These are phyloP conservation scores for Amblyjoppa proteus DNA, from an alignment of 2,888 invertebrate species.

Conservation along the genomic window DNA sequence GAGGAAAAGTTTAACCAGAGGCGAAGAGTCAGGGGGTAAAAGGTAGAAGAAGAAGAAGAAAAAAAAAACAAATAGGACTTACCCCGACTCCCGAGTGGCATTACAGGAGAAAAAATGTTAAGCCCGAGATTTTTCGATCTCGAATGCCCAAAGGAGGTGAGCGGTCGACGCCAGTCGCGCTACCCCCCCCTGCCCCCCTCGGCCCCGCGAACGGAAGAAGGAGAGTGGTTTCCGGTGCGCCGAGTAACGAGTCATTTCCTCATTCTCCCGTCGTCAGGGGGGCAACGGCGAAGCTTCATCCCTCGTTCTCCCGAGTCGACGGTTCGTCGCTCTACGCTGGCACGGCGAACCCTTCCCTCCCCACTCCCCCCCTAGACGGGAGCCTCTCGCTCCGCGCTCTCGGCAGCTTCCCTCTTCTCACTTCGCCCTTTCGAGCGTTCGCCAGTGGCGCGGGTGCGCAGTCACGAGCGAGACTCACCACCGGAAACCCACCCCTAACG, in stretches of 20 bases:
- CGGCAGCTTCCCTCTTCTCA: constrained; percentile 21
- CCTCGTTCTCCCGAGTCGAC: constrained; percentile 42
- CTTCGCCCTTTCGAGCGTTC: constrained; percentile 59
- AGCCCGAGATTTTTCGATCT: constrained; percentile 63
- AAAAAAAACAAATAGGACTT: constrained; percentile 21
- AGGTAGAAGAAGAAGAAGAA: too few species aligned
- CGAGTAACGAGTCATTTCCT: constrained; percentile 82
- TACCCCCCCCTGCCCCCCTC: too few species aligned
- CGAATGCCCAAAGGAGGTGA: constrained; percentile 43
- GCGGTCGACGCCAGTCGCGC: background rate
- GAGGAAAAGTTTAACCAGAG: constrained; percentile 38
- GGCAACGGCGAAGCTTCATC: background rate
- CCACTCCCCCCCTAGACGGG: constrained; percentile 9
- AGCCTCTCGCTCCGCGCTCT: background rate
- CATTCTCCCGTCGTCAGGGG: constrained; percentile 60
- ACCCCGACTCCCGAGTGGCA: constrained; percentile 21
- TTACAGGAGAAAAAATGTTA: constrained; percentile 44
- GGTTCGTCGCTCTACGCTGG: constrained; percentile 4
- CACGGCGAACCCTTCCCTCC: constrained; percentile 7
- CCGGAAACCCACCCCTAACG: constrained; percentile 36
- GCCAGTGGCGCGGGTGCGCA: background rate
- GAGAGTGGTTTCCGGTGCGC: constrained; percentile 80
- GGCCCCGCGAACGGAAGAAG: constrained; percentile 55
- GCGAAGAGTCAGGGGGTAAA: constrained; percentile 12
- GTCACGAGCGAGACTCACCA: constrained; percentile 27